Base-by-base conservation (phyloP, 2,797 vertebrate genomes). In the Morus bassanus region DNA sequence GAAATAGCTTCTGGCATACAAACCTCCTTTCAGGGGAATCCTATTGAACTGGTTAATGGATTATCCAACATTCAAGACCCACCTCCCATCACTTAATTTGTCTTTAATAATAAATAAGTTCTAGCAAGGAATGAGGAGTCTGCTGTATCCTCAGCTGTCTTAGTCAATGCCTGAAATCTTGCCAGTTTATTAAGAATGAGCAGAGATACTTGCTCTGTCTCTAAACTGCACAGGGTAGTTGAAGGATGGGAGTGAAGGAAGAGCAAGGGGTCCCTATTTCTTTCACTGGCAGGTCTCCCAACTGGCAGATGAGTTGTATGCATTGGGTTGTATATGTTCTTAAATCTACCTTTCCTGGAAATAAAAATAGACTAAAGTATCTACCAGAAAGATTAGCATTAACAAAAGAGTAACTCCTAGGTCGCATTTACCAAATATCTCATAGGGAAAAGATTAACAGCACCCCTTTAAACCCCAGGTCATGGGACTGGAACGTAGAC, bases 51-150 rank as follows among this genome's bases (percentile, higher is more conserved):
- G 30, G 61, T 89, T 89, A 95, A 93, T 86, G 93, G 73, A 90
- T 91, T 93, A 89, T 65, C 79, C 79, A 91, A 72, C 82, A 69
- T 80, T 78, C 69, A 94, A 90, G 79, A 91, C 39, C 79, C 85
- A 89, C 73, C 43, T 81, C 61, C 46, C n/a, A 78, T 63, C 76
- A 76, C 69, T 88, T 96, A 96, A 91, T 95, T 94, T 94, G 30
- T 88, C 83, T 94, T 95, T 90, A 95, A 95, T 91, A 96, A 95
- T 95, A 91, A 93, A 91, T 96, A 93, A 93, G 23, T 78, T 93
- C 85, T 95, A 95, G 46, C 79, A 51, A 94, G 61, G 69, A 88
- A 84, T 78, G 54, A 94, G 82, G 35, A 95, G 69, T 35, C 59
- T 92, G 33, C 69, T 76, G 19, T 75, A 88, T 84, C 76, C 61